These are phyloP conservation scores for Napeogenes inachia DNA, from an alignment of 2,888 invertebrate species.

Conservation along the genomic window DNA sequence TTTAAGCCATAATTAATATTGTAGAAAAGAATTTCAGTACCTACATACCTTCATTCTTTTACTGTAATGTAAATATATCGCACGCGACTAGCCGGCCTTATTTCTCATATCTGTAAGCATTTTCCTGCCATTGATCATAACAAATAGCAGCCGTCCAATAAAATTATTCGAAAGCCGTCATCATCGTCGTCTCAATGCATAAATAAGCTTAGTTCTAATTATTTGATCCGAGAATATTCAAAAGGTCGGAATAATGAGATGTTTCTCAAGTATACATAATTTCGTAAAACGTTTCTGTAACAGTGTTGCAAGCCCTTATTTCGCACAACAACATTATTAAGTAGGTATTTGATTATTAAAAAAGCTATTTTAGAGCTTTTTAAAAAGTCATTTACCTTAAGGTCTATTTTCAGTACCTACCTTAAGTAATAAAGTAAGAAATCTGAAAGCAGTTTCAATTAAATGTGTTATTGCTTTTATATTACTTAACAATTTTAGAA, in stretches of 20 bases:
- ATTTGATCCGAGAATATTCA: conserved; percentile 12
- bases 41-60: too few species aligned
- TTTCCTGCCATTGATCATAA: conserved; percentile 14
- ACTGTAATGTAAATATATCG: too few species aligned
- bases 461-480: too few species aligned
- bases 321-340: not conserved
- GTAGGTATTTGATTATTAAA: not conserved
- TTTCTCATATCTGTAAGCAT: conserved; percentile 4
- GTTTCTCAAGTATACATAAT: conserved; percentile 14
- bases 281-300: not conserved
- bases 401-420: too few species aligned
- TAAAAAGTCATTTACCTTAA: too few species aligned
- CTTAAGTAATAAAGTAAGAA: too few species aligned
- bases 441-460: too few species aligned
- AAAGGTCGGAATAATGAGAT: conserved; percentile 23
- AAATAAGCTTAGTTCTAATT: conserved; percentile 13
- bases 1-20: too few species aligned
- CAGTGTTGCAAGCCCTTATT: conserved; percentile 1
- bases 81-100: not conserved
- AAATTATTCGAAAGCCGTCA: conserved; percentile 15
- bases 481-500: too few species aligned
- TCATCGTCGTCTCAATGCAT: conserved; percentile 16
- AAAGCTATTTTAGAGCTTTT: too few species aligned
- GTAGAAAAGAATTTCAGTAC: too few species aligned
- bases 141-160: conserved; percentile 15